A percentile compares a stretch with the other conserved stretches of the same genome.
Conservation (phyloP, 2,888 invertebrate genomes). For the Zygogramma bicolorata region DNA sequence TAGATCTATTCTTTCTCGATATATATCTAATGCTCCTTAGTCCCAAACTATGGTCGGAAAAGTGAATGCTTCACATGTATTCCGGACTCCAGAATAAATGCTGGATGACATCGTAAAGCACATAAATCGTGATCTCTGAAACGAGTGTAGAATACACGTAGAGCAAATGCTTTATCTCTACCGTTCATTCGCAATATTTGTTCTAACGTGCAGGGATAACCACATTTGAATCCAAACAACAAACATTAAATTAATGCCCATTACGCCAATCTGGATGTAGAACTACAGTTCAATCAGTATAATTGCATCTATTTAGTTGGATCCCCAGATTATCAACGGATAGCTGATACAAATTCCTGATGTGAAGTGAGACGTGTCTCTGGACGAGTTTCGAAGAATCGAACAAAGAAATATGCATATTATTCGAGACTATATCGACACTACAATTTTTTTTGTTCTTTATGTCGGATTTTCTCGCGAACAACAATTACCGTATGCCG, state of each 20-base stretch:
- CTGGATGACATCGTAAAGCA: background rate
- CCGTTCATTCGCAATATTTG: conserved; percentile 19
- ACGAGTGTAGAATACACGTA: conserved; percentile 1
- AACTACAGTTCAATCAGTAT: conserved; percentile 2
- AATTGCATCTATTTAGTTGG: background rate
- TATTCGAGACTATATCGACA: too few species aligned
- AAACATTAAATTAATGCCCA: conserved; percentile 3
- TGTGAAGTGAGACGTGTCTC: too few species aligned
- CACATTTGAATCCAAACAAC: background rate
- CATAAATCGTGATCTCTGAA: conserved; percentile 13
- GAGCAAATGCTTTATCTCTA: conserved; percentile 14
- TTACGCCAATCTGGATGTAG: conserved; percentile 4
- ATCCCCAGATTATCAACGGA: too few species aligned
- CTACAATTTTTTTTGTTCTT: too few species aligned
- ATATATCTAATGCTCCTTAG: too few species aligned
- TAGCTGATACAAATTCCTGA: too few species aligned
- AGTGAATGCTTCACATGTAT: background rate
- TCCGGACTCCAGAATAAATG: background rate
- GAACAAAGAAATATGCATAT: too few species aligned
- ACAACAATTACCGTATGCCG: too few species aligned
- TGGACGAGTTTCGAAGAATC: too few species aligned
- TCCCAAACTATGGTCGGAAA: too few species aligned
- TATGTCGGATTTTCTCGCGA: too few species aligned
- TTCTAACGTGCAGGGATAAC: conserved; percentile 14
- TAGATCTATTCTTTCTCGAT: too few species aligned